These are phyloP conservation scores for Takifugu rubripes DNA, from an alignment of 2,797 vertebrate genomes.

Conservation along the genomic window DNA sequence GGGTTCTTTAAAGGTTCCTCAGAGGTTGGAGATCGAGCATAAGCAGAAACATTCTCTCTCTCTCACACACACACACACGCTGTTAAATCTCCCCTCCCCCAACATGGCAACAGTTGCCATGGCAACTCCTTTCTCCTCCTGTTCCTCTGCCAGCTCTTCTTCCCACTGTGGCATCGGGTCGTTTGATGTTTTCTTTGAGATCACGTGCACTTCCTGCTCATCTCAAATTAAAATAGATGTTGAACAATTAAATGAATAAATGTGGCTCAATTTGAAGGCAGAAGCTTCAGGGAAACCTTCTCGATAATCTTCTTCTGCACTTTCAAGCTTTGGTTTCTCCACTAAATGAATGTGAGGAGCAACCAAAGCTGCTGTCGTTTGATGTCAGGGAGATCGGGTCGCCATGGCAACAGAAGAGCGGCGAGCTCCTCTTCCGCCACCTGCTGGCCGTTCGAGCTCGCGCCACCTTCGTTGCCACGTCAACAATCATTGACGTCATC, in stretches of 20 bases:
- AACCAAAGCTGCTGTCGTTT: too few species aligned
- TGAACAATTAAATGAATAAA: too few species aligned
- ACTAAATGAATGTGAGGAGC: too few species aligned
- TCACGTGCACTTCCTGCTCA: too few species aligned
- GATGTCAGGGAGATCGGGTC: not conserved
- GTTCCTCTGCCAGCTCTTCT: conserved; percentile 25
- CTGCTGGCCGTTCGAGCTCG: conserved; percentile 7
- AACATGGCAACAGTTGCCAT: conserved; percentile 39
- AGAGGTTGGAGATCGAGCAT: not conserved
- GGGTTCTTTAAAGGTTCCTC: too few species aligned
- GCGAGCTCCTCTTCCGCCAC: conserved; percentile 8
- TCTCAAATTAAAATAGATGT: too few species aligned
- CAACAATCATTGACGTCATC: too few species aligned
- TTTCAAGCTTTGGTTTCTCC: too few species aligned
- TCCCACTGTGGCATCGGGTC: not conserved
- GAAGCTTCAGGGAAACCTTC: too few species aligned
- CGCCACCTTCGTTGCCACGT: not conserved
- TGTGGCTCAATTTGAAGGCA: too few species aligned
- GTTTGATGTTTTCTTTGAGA: too few species aligned
- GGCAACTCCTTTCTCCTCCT: conserved; percentile 34
- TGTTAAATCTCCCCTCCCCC: not conserved
- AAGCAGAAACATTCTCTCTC: not conserved
- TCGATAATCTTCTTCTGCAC: too few species aligned
- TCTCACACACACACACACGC: not conserved
- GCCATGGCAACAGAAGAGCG: not conserved